Base-by-base conservation (phyloP, 1,140 invertebrate genomes). In the Drosophila pallidifrons region DNA sequence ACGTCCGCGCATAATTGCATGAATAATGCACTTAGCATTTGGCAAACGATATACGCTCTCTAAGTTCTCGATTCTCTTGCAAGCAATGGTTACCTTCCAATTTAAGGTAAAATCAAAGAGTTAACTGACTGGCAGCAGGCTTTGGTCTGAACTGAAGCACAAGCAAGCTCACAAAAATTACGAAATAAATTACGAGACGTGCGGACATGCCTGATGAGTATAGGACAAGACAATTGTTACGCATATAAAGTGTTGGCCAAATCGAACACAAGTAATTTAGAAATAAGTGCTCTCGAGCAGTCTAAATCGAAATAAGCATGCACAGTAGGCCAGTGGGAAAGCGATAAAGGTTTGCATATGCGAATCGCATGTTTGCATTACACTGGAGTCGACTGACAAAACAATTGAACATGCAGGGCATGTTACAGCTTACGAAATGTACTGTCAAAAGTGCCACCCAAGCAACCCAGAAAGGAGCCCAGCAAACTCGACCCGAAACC, bases 251-350 rank as follows among this genome's bases (percentile, higher is more conserved):
- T 51, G 79, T 73, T 72, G 67, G 57, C 61, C 41, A 58, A 52
- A 59, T 60, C 41, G 79, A 70, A 82, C 80, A 83, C 72, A 67
- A 82, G 76, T 79, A 83, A 83, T 82, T 82, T 83, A 58, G 51
- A 83, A 83, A 82, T 82, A 83, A 82, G 65, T 71, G 70, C 55
- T 83, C 76, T 82, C 80, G 76, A 83, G 71, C 75, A 71, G 76
- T 82, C 71, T 43, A 70, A 82, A 75, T 78, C 75, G 75, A 81
- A 74, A 63, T 59, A 43, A 51, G 57, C 72, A 75, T 38, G 68
- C 38, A 54, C 46, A 5, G 6, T 3, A 28, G 11, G 28, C 32
- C 41, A 13, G 5, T 1, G 47, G 11, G 47, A 25, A 7, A 28
- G 35, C 20, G 20, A 3, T 25, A 25, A 25, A 43, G 30, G 30